Base-by-base conservation (phyloP, 2,888 invertebrate species). In the Pherbina coryleti region DNA sequence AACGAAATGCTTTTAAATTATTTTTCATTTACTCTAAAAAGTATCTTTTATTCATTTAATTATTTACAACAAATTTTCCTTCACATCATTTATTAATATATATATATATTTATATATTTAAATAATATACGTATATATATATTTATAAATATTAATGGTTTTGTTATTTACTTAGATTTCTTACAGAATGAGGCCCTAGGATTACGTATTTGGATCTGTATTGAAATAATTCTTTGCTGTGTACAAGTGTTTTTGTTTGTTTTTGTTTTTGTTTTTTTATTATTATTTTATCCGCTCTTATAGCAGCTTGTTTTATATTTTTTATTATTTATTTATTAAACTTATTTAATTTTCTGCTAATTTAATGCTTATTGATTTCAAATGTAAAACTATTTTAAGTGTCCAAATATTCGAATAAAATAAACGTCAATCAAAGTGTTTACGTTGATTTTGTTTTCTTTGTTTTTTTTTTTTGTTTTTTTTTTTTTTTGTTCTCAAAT, bases 101-200 rank as follows among this genome's bases (percentile, higher is more conserved):
- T 82, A 82, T 82, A 76, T 72, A 55, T 73, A 55, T 81, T 79
- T 81, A 81, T 82, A 82, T 80, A 80, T 44, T 44, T 44, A 81
- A 80, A 76, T 80, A 81, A 77, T 84, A 80, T 72, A 75, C 53
- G 62, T 53, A 55, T 51, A 69, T 80, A 75, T 80, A 78, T 79
- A 72, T 81, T 75, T 77, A 60, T 78, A 77, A 78, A 70, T 70
- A 34, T 53, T 62, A 62, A 49, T 62, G 28, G 44, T 62, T 60
- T 66, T 74, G 31, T 66, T 53, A 53, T 66, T 75, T 75, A 67
- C 55, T 64, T 75, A 66, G 55, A 62, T 87, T 89, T 89, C 89
- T 89, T 88, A 87, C 83, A 88, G 88, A 88, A 88, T 87, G 87
- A 89, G 89, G 89, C 89, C 88, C 86, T 88, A 87, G 71, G 85